These are phyloP conservation scores for Paguma larvata DNA, from an alignment of 2,797 vertebrate genomes.

Conservation along the genomic window DNA sequence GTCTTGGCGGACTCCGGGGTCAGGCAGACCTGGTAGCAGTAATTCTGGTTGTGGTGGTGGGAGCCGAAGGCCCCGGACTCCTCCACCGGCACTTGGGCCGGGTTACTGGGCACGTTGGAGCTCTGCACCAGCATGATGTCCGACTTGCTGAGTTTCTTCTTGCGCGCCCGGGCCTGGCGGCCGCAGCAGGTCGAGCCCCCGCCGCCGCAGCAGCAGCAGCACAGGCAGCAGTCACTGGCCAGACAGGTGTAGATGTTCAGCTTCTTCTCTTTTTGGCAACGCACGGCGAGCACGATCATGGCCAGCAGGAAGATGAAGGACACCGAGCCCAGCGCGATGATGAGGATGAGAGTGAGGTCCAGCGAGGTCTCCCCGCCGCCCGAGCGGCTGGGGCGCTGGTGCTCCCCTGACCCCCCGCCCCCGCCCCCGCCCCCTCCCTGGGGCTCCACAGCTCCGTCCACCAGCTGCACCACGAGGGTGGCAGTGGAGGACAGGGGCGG, in stretches of 20 bases:
- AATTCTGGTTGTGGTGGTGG: conserved; percentile 98
- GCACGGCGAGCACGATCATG: conserved; percentile 98
- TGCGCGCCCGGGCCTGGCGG: conserved; percentile 93
- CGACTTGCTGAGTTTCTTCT: conserved; percentile 99
- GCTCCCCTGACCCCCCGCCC: conserved; percentile 87
- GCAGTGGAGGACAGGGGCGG: conserved; percentile 97
- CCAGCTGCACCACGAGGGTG: conserved; percentile 93
- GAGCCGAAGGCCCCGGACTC: conserved; percentile 94
- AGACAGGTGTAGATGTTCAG: conserved; percentile 96
- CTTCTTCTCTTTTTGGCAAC: conserved; percentile 99
- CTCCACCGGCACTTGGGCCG: conserved; percentile 89
- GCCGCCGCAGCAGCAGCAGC: conserved; percentile 92
- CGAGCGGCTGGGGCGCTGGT: conserved; percentile 87
- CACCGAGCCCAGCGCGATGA: conserved; percentile 97
- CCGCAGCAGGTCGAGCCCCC: conserved; percentile 93
- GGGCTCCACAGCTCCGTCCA: conserved; percentile 93
- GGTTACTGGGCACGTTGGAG: conserved; percentile 92
- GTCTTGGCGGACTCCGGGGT: conserved; percentile 99
- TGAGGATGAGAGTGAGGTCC: conserved; percentile 97
- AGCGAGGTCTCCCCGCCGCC: conserved; percentile 92
- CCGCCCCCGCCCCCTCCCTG: conserved; percentile 83
- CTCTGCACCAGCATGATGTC: conserved; percentile 99
- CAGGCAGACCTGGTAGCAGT: conserved; percentile 99
- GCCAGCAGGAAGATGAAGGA: conserved; percentile 98
- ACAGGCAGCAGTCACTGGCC: conserved; percentile 94